phyloP scores from a whole-genome alignment of 2,113 vertebrate genomes.

The Xerus inauris region DNA sequence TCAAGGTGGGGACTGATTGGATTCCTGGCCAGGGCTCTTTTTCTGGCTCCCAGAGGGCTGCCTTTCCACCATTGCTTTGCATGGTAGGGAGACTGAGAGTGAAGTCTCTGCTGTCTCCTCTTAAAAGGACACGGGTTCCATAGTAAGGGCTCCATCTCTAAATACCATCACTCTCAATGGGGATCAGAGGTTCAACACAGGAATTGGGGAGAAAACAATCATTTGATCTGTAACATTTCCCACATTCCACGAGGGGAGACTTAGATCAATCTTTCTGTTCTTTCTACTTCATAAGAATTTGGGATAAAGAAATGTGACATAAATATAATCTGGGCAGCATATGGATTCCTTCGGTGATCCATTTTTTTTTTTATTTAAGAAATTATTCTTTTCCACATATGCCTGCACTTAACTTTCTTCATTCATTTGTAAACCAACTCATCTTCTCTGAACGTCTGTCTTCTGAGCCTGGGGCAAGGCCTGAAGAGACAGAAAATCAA shows the following conservation, averaged over 20 bases:
- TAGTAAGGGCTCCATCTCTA: background rate
- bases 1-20: background rate
- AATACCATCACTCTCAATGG: background rate
- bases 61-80: background rate
- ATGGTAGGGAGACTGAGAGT: too few relatives aligned
- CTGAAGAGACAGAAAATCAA: background rate
- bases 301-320: background rate
- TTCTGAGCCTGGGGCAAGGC: background rate
- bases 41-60: background rate
- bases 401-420: background rate
- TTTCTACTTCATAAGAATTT: background rate
- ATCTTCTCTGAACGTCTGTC: background rate
- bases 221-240: background rate
- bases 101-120: background rate
- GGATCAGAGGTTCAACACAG: background rate
- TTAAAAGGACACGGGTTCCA: background rate
- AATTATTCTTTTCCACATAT: background rate
- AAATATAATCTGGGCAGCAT: background rate
- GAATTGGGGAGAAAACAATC: background rate
- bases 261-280: background rate
- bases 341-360: background rate
- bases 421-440: background rate
- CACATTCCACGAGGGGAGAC: background rate
- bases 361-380: constrained; percentile 17
- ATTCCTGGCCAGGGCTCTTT: background rate